Base-by-base conservation (phyloP, 2,113 vertebrate species). In the Chionis minor region DNA sequence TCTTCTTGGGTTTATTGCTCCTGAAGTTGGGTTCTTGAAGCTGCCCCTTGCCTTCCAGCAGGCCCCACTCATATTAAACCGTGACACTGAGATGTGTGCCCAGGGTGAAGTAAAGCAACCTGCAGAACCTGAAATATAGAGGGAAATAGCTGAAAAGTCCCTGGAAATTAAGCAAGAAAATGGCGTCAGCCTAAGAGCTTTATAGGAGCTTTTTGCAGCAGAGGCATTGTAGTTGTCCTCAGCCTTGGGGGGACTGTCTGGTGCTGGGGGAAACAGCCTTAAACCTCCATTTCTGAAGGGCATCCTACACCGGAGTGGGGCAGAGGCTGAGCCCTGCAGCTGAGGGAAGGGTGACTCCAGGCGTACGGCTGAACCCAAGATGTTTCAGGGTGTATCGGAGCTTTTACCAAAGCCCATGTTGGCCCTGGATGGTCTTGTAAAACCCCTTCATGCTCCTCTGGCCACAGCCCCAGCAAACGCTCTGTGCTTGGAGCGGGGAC, bases 261-360 rank as follows among this genome's bases (percentile, higher is more conserved):
- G 8, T 49, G 35, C 27, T 49, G 45, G 21, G 45, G 32, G 6
- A 9, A 35, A 20, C 40, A 91, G 62, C 49, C 63, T 23, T 6
- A 38, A 69, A 24, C 26, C 24, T n/a, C 52, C 33, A 0, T 18
- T 77, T n/a, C 62, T 55, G 75, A 33, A 8, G 17, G 26, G 32
- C 3, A 3, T 52, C 85, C 30, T 26, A 0, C 35, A 5, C 38
- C 0, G 2, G 38, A 32, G 35, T 0, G 0, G 74, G 55, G 19
- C 67, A 67, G 30, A 44, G 59, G 35, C 55, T 49, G 45, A 85
- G 55, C 30, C 27, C 51, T 44, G 51, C 0, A 6, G 6, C 27
- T 88, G 40, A 1, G 52, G n/a, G 52, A 32, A 20, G n/a, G 69
- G 22, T 33, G 26, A 24, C 45, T 63, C 32, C 67, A 30, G n/a